A percentile compares a stretch with the other conserved stretches of the same genome.
phyloP scores from a whole-genome alignment of 2,797 vertebrate genomes.

The Okamejei kenojei region DNA sequence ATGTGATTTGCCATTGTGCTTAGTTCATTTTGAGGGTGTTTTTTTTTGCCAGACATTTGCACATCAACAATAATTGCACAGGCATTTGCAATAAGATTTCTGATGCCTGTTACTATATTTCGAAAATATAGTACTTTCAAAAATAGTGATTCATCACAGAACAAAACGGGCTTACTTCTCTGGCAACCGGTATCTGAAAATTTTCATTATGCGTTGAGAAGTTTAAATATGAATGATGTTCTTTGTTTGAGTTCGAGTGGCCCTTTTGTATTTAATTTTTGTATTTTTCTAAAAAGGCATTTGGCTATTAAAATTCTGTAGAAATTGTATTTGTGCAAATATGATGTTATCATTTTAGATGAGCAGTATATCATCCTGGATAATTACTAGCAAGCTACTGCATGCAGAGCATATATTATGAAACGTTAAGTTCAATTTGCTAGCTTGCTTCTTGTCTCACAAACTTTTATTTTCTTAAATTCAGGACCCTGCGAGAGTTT shows the following conservation, averaged over 20 bases:
- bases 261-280: not conserved
- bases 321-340: not conserved
- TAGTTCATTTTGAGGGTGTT: not conserved
- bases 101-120: not conserved
- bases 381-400: not conserved
- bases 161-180: no score
- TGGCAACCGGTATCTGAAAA: not conserved
- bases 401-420: not conserved
- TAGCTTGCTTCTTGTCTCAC: not conserved
- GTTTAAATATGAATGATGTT: not conserved
- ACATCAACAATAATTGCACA: not conserved
- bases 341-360: not conserved
- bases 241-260: not conserved
- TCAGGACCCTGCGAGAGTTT: constrained; percentile 80
- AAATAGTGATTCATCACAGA: not conserved
- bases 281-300: not conserved
- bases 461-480: constrained; percentile 31
- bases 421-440: not conserved
- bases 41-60: not conserved
- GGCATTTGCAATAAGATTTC: not conserved
- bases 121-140: not conserved
- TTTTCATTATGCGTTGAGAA: not conserved
- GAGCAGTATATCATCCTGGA: no score
- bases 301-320: not conserved
- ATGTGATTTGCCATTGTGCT: not conserved